These are phyloP conservation scores for Eudemis profundana DNA, from an alignment of 2,888 invertebrate species.

Conservation along the genomic window DNA sequence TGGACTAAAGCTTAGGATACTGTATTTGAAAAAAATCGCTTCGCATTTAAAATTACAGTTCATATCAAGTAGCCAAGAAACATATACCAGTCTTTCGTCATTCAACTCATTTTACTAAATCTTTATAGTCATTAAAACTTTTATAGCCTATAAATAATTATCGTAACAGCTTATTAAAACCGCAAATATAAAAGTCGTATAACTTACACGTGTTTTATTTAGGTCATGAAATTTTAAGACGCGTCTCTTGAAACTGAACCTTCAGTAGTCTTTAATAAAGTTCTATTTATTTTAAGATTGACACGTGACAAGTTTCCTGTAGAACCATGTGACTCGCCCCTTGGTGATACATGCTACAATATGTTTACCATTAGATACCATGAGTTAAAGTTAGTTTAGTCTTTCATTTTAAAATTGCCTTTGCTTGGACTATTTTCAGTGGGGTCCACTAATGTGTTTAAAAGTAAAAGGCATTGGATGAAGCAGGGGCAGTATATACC, in stretches of 20 bases:
- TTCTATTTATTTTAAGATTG: constrained; percentile 18
- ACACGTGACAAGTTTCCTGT: constrained; percentile 35
- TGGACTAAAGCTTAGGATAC: too few species aligned
- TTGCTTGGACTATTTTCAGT: constrained; percentile 11
- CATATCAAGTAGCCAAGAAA: constrained; percentile 16
- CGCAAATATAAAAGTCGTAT: constrained; percentile 46
- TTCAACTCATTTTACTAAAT: constrained; percentile 42
- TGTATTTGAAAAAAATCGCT: too few species aligned
- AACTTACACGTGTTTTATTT: constrained; percentile 47
- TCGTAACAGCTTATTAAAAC: constrained; percentile 49
- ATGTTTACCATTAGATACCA: constrained; percentile 26
- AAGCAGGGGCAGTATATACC: neutral
- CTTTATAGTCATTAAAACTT: constrained; percentile 46
- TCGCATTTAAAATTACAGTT: neutral
- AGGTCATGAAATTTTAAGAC: constrained; percentile 37
- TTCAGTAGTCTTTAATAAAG: constrained; percentile 14
- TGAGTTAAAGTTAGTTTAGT: constrained; percentile 17
- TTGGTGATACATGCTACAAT: constrained; percentile 22
- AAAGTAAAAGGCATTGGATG: neutral
- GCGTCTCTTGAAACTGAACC: constrained; percentile 10
- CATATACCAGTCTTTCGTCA: constrained; percentile 11
- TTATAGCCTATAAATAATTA: constrained; percentile 51
- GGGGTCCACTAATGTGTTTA: constrained; percentile 20
- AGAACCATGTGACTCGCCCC: constrained; percentile 13
- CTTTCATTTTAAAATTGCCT: neutral